Base-by-base conservation (phyloP, 2,113 vertebrate genomes). In the Thryonomys swinderianus region DNA sequence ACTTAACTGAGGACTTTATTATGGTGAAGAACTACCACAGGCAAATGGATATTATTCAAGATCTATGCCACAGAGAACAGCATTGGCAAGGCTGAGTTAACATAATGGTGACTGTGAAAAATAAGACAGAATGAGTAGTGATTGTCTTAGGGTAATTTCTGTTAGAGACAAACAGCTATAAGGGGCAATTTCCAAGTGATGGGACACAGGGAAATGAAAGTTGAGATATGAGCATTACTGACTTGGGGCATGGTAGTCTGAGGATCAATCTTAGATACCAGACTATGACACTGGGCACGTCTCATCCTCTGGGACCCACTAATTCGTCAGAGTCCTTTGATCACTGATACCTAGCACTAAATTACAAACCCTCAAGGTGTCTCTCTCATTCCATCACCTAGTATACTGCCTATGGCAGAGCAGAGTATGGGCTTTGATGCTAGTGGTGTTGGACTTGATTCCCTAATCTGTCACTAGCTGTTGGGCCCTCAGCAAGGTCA, bases 31-130 rank as follows among this genome's bases (percentile, higher is more conserved):
- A 89, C 18, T 57, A 45, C 40, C 59, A 66, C 12, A 20, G 59
- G 55, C 59, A 90, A 64, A 86, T 48, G 51, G 67, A 51, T 87
- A 85, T 84, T 81, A 90, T 73, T 90, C 67, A 89, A 95, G 37
- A 96, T n/a, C 71, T 5, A 51, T n/a, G 40, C 17, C 18, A 78
- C n/a, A 86, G 85, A 94, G 80, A 81, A 80, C 32, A 90, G 71
- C 25, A 32, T 17, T 30, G 71, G 20, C 45, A 92, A 73, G 48
- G 37, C 37, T 40, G 57, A 83, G 30, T 45, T 62, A 84, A 81
- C 40, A n/a, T n/a, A 67, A 62, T 57, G 48, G 51, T 7, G 45
- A 80, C 51, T 76, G 42, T 61, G 59, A 91, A 91, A 91, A 95
- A 53, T n/a, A 93, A 61, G 62, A 32, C 57, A 86, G 42, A 86